These are phyloP conservation scores for Pyrocephalus nanus DNA, from an alignment of 2,797 vertebrate genomes.

Conservation along the genomic window DNA sequence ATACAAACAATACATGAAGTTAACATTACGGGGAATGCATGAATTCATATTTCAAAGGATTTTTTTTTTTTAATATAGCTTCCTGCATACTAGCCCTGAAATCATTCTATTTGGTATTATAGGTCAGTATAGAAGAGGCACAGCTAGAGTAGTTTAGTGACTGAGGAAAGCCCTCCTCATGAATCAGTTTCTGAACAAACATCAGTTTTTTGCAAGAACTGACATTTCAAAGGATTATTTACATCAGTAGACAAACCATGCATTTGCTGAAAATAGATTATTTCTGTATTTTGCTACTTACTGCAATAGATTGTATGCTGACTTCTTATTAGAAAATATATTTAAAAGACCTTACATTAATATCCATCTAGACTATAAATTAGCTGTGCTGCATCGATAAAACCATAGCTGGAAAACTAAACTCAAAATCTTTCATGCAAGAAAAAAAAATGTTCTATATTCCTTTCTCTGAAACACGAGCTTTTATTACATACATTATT, in stretches of 20 bases:
- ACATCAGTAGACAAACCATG: neutral
- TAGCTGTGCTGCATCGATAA: neutral
- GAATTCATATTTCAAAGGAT: neutral
- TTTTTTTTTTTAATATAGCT: neutral
- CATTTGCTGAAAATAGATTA: slow-evolving; percentile 47
- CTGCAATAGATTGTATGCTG: slow-evolving; percentile 41
- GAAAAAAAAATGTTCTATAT: neutral
- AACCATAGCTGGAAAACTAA: neutral
- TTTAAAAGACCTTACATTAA: slow-evolving; percentile 62
- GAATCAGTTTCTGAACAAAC: neutral
- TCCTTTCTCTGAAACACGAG: neutral
- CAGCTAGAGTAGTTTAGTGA: neutral
- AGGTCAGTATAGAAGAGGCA: neutral
- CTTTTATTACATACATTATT: neutral
- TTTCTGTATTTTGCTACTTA: slow-evolving; percentile 51
- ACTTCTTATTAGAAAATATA: slow-evolving; percentile 67
- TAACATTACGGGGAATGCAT: neutral
- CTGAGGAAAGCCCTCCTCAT: neutral
- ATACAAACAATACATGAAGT: slow-evolving; percentile 17
- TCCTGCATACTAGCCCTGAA: neutral
- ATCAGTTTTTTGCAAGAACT: neutral
- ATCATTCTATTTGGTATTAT: neutral
- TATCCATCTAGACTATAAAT: slow-evolving; percentile 48
- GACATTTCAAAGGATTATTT: neutral
- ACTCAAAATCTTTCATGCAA: neutral